A percentile compares a stretch with the other conserved stretches of the same genome.
These are phyloP conservation scores for Lepidiolamprologus cunningtoni DNA, from an alignment of 2,113 vertebrate species.

Conservation along the genomic window DNA sequence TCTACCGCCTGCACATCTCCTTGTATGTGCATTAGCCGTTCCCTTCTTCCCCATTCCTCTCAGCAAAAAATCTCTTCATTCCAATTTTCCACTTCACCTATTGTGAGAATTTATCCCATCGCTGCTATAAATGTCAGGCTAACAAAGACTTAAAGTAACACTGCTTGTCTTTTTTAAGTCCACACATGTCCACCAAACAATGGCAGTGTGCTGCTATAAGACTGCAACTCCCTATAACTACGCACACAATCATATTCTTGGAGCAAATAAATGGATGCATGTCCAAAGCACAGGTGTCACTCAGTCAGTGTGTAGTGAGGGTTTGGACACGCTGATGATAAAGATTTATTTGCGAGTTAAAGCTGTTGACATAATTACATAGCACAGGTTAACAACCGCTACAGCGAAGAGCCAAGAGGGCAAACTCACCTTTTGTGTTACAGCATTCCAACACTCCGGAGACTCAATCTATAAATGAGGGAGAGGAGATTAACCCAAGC, in stretches of 20 bases:
- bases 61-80: not conserved
- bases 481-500: constrained; percentile 34
- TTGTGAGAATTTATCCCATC: not conserved
- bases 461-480: constrained; percentile 23
- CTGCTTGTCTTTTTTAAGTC: not conserved
- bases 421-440: constrained; percentile 23
- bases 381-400: not conserved
- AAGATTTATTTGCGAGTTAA: not conserved
- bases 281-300: not conserved
- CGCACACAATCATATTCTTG: not conserved
- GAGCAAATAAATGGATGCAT: not conserved
- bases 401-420: not conserved
- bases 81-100: not conserved
- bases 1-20: not conserved
- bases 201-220: not conserved
- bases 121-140: not conserved
- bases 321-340: not conserved
- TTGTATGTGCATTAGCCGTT: not conserved
- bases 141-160: not conserved
- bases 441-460: constrained; percentile 2
- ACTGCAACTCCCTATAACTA: not conserved
- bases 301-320: not conserved
- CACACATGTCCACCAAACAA: not conserved
- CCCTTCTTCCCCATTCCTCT: not conserved
- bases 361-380: not conserved